phyloP scores from a whole-genome alignment of 1,140 invertebrate species.

The Batillaria attramentaria region DNA sequence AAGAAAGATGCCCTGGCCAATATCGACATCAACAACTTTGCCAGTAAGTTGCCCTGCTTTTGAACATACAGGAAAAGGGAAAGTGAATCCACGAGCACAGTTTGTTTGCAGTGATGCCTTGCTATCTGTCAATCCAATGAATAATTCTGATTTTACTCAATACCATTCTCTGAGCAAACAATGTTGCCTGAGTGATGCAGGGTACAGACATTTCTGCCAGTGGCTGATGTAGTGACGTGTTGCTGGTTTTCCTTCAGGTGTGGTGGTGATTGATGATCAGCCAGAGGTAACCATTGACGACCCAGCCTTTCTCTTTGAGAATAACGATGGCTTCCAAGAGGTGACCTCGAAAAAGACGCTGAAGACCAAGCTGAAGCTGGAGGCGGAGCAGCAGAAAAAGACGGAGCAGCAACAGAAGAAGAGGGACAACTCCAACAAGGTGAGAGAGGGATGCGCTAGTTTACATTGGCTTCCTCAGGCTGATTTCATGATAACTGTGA shows the following conservation, averaged over 20 bases:
- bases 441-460: too few species aligned
- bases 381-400: slow-evolving; percentile 70
- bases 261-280: slow-evolving; percentile 77
- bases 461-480: too few species aligned
- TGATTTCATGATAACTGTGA: too few species aligned
- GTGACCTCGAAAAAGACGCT: slow-evolving; percentile 85
- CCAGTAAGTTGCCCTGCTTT: slow-evolving; percentile 69
- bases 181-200: too few species aligned
- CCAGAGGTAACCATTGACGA: slow-evolving; percentile 75
- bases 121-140: slow-evolving; percentile 45
- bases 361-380: slow-evolving; percentile 71
- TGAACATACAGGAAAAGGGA: background rate
- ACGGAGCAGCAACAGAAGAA: slow-evolving; percentile 57
- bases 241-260: slow-evolving; percentile 69
- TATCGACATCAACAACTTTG: slow-evolving; percentile 76
- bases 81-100: background rate
- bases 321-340: slow-evolving; percentile 88
- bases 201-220: too few species aligned
- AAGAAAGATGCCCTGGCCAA: slow-evolving; percentile 75
- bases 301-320: slow-evolving; percentile 72
- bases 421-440: slow-evolving; percentile 56
- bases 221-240: too few species aligned
- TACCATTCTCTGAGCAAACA: slow-evolving; percentile 18
- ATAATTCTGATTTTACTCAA: background rate
- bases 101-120: slow-evolving; percentile 27